These are phyloP conservation scores for Periophthalmus modestus DNA, from an alignment of 2,113 vertebrate genomes.

Conservation along the genomic window DNA sequence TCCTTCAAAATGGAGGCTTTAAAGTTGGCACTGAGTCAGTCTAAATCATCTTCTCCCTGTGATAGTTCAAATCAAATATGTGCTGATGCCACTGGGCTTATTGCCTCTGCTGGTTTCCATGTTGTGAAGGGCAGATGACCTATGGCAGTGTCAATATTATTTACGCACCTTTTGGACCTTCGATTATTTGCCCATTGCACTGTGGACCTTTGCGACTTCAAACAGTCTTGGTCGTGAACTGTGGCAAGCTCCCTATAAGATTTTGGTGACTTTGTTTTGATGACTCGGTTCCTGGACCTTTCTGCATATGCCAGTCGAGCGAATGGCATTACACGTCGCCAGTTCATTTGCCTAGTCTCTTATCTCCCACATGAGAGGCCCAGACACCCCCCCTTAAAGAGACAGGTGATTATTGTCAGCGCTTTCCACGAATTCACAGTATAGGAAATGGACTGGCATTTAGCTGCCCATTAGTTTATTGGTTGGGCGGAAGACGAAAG, in stretches of 20 bases:
- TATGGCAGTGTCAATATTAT: slow-evolving; percentile 45
- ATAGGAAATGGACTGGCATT: slow-evolving; percentile 67
- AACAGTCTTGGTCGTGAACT: slow-evolving; percentile 42
- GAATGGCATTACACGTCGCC: slow-evolving; percentile 68
- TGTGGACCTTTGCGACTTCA: slow-evolving; percentile 64
- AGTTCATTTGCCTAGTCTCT: slow-evolving; percentile 65
- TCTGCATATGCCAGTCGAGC: slow-evolving; percentile 65
- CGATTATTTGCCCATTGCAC: slow-evolving; percentile 40
- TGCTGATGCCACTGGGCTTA: background rate
- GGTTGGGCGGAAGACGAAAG: slow-evolving; percentile 43
- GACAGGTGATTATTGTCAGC: slow-evolving; percentile 64
- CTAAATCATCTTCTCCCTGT: background rate
- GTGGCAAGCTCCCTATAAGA: slow-evolving; percentile 16
- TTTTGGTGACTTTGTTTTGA: slow-evolving; percentile 48
- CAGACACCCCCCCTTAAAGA: slow-evolving; percentile 72
- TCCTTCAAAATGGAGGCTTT: background rate
- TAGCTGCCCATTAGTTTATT: slow-evolving; percentile 59
- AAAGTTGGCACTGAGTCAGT: background rate
- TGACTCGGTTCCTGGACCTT: slow-evolving; percentile 56
- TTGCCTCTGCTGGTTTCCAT: slow-evolving; percentile 6
- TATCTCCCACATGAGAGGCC: slow-evolving; percentile 77
- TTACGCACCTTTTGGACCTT: slow-evolving; percentile 47
- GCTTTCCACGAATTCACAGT: slow-evolving; percentile 51
- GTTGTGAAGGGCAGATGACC: slow-evolving; percentile 47
- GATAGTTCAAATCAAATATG: slow-evolving; percentile 4